Conservation (phyloP, 2,797 vertebrate species). For the Pteronotus mesoamericanus region DNA sequence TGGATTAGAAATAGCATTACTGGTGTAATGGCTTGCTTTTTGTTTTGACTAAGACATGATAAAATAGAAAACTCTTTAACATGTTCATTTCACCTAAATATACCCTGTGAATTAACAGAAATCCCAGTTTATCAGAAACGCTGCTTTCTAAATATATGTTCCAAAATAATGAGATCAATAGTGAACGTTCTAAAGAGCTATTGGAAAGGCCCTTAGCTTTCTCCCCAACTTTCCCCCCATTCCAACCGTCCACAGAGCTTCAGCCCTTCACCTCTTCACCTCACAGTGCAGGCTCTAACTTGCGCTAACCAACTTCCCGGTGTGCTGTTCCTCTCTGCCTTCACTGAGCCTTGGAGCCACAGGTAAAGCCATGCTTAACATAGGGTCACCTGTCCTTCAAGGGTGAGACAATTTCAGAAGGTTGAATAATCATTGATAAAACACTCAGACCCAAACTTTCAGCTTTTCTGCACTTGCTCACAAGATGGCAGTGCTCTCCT, state of each 20-base stretch:
- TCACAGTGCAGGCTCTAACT: too few species aligned
- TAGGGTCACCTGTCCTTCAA: background rate
- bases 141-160: background rate
- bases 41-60: background rate
- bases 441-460: background rate
- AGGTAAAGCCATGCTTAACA: background rate
- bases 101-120: background rate
- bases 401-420: background rate
- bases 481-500: slow-evolving; percentile 53
- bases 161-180: background rate
- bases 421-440: background rate
- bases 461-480: slow-evolving; percentile 18
- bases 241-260: background rate
- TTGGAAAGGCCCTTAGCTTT: background rate
- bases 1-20: background rate
- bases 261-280: background rate
- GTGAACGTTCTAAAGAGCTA: background rate
- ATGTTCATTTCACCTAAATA: background rate
- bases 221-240: background rate
- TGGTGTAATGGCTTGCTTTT: background rate
- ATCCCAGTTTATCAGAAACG: background rate
- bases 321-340: background rate
- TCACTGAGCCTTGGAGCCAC: background rate
- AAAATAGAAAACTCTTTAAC: background rate
- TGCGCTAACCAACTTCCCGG: background rate